Conservation (phyloP, 2,113 vertebrate genomes). For the Xiphorhynchus elegans region DNA sequence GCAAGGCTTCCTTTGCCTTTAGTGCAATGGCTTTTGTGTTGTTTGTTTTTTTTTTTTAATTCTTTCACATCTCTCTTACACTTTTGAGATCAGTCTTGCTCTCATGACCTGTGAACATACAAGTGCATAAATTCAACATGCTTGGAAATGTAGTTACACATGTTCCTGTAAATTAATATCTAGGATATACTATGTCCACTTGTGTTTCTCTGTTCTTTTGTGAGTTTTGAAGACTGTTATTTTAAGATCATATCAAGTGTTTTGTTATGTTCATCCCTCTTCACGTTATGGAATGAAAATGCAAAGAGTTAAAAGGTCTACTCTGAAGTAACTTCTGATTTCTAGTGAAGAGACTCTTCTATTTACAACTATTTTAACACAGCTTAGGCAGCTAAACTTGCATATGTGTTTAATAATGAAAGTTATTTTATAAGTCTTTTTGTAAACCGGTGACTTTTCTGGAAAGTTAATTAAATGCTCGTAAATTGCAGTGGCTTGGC, state of each 20-base stretch:
- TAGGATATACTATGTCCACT: background rate
- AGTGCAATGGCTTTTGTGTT: background rate
- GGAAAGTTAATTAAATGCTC: slow-evolving; percentile 74
- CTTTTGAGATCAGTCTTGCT: background rate
- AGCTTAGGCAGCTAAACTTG: background rate
- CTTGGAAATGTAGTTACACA: background rate
- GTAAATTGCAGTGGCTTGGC: slow-evolving; percentile 91
- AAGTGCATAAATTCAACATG: background rate
- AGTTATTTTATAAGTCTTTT: background rate
- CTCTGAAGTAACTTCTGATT: background rate
- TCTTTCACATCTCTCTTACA: background rate
- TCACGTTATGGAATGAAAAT: background rate
- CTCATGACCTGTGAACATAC: background rate
- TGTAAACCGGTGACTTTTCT: background rate
- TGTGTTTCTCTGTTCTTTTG: background rate
- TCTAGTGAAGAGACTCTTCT: background rate
- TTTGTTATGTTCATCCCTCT: background rate
- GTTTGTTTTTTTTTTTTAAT: background rate
- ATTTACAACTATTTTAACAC: background rate
- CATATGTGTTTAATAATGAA: background rate
- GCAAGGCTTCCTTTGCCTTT: background rate
- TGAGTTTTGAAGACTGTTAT: background rate
- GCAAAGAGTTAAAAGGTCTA: background rate
- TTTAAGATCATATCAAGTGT: background rate
- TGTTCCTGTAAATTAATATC: background rate